Conservation (phyloP, 2,888 invertebrate species). For the Tromatobia lineatoria region DNA sequence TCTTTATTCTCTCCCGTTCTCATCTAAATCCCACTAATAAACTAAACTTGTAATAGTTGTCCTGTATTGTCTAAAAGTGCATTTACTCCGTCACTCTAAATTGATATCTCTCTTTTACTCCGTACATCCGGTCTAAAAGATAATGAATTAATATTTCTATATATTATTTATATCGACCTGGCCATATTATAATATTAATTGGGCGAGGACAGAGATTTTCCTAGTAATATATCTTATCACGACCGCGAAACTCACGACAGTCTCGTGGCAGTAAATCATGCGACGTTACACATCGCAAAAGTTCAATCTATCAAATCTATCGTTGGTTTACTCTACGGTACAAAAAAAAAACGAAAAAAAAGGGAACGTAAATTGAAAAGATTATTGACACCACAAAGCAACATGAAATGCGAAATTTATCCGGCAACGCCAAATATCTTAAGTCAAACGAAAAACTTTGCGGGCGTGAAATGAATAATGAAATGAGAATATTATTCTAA, state of each 20-base stretch:
- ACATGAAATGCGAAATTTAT: constrained; percentile 1
- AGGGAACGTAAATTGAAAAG: not conserved
- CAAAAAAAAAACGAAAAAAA: constrained; percentile 17
- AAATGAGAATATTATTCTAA: constrained; percentile 17
- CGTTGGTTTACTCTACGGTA: constrained; percentile 36
- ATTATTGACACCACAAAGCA: not conserved
- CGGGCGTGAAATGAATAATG: not conserved
- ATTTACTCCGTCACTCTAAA: constrained; percentile 58
- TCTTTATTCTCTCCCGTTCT: constrained; percentile 53
- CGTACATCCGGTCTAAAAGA: constrained; percentile 80
- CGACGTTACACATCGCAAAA: constrained; percentile 24
- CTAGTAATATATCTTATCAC: constrained; percentile 20
- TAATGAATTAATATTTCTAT: constrained; percentile 58
- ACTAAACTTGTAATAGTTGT: constrained; percentile 73
- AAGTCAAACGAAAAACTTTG: not conserved
- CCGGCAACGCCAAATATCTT: not conserved
- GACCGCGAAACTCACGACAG: constrained; percentile 55
- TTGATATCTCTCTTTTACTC: constrained; percentile 65
- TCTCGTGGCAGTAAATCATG: constrained; percentile 71
- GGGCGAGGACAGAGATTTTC: constrained; percentile 30
- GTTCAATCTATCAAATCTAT: constrained; percentile 34
- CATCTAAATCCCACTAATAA: constrained; percentile 69
- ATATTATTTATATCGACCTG: constrained; percentile 47
- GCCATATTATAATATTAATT: constrained; percentile 31
- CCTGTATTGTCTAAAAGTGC: constrained; percentile 83